Conservation (phyloP, 2,888 invertebrate species). For the Nemoura dubitans region DNA sequence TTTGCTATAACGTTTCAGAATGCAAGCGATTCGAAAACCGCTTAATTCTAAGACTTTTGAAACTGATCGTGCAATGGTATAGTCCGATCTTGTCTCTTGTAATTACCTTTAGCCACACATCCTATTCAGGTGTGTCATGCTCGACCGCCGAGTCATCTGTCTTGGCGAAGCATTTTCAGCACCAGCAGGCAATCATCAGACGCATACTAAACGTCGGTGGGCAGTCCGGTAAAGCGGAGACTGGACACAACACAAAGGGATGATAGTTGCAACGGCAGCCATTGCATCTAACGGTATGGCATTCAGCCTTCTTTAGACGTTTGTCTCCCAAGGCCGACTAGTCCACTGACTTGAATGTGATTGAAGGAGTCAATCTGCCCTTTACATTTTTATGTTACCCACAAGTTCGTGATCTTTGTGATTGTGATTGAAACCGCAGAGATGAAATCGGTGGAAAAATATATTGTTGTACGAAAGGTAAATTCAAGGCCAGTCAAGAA, state of each 20-base stretch:
- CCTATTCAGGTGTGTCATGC: not conserved
- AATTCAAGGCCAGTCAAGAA: conserved; percentile 5
- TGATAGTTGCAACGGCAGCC: not conserved
- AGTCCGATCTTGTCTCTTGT: not conserved
- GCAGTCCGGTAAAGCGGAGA: not conserved
- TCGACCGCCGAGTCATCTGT: not conserved
- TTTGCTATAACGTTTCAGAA: not conserved
- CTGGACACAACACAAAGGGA: not conserved
- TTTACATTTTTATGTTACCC: not conserved
- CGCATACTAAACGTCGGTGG: not conserved
- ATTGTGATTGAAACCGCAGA: not conserved
- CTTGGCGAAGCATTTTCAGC: not conserved
- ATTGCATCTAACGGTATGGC: conserved; percentile 15
- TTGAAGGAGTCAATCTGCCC: conserved; percentile 12
- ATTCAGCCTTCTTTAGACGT: not conserved
- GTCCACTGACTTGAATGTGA: conserved; percentile 19
- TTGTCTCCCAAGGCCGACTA: not conserved
- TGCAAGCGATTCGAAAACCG: not conserved
- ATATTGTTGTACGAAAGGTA: not conserved
- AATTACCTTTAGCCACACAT: not conserved
- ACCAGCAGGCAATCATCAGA: not conserved
- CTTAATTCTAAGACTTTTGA: not conserved
- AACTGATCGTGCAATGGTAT: not conserved
- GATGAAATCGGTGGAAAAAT: not conserved
- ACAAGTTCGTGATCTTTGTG: conserved; percentile 22